Evolutionary conservation across 1,140 invertebrate genomes (phyloP).

Genomic region (Melitaea cinxia): DNA sequence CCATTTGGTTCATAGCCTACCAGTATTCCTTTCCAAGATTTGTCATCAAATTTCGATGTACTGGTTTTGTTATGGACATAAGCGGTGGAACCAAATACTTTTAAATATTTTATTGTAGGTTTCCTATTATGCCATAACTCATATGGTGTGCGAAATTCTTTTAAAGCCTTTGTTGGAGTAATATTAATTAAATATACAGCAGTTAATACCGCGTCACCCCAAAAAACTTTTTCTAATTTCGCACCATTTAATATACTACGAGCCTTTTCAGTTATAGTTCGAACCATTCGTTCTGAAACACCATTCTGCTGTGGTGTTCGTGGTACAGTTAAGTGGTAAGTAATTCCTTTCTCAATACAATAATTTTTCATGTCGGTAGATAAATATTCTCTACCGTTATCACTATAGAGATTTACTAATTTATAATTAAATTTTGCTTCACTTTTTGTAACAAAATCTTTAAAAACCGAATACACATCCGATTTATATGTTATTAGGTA

Average conservation of each 20-base stretch:
- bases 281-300: slow-evolving; percentile 75
- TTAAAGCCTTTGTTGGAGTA: slow-evolving; percentile 60
- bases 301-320: slow-evolving; percentile 81
- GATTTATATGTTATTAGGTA: too few relatives aligned
- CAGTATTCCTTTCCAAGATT: too few relatives aligned
- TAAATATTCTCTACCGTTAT: too few relatives aligned
- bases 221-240: slow-evolving; percentile 48
- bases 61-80: too few relatives aligned
- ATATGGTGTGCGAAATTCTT: not conserved
- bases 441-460: too few relatives aligned
- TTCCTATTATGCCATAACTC: slow-evolving; percentile 1
- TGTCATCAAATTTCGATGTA: too few relatives aligned
- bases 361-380: too few relatives aligned
- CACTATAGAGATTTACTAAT: too few relatives aligned
- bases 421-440: too few relatives aligned
- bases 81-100: slow-evolving; percentile 65
- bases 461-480: too few relatives aligned
- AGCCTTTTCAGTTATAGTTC: slow-evolving; percentile 73
- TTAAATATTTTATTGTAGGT: slow-evolving; percentile 43
- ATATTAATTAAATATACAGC: slow-evolving; percentile 75
- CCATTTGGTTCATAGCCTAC: too few relatives aligned
- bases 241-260: slow-evolving; percentile 60
- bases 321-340: slow-evolving; percentile 38
- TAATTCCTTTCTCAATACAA: too few relatives aligned
- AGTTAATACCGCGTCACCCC: slow-evolving; percentile 67